These are phyloP conservation scores for Merluccius polli DNA, from an alignment of 2,797 vertebrate genomes.

Conservation along the genomic window DNA sequence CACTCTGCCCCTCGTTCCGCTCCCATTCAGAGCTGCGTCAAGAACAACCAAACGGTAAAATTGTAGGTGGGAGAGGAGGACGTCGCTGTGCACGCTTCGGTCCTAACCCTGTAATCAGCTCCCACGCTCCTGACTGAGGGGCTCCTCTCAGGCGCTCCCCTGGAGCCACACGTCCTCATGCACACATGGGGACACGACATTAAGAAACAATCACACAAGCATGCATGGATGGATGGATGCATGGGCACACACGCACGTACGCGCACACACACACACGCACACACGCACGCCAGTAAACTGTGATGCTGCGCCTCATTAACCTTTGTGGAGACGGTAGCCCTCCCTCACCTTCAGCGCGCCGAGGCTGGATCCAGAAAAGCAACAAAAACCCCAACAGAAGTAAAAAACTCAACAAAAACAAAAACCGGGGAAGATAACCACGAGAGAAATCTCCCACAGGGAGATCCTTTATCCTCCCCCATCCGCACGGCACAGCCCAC, in stretches of 20 bases:
- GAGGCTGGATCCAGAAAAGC: background rate
- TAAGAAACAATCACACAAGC: slow-evolving; percentile 6
- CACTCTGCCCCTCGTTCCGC: too few species aligned
- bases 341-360: too few species aligned
- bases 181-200: too few species aligned
- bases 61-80: slow-evolving; percentile 3
- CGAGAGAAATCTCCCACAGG: background rate
- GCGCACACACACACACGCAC: slow-evolving; percentile 15
- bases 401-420: background rate
- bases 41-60: background rate
- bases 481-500: background rate
- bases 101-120: slow-evolving; percentile 48
- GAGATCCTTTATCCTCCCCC: background rate
- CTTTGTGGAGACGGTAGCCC: too few species aligned
- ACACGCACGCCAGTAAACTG: background rate
- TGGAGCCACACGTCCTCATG: slow-evolving; percentile 45
- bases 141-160: slow-evolving; percentile 42
- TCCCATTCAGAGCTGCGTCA: background rate
- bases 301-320: background rate
- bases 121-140: slow-evolving; percentile 50
- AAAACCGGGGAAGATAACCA: background rate
- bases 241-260: too few species aligned
- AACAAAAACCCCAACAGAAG: background rate
- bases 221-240: slow-evolving; percentile 8
- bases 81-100: background rate